Evolutionary conservation across 2,888 invertebrate genomes (phyloP).

Genomic region (Leptinotarsa rubiginosa): DNA sequence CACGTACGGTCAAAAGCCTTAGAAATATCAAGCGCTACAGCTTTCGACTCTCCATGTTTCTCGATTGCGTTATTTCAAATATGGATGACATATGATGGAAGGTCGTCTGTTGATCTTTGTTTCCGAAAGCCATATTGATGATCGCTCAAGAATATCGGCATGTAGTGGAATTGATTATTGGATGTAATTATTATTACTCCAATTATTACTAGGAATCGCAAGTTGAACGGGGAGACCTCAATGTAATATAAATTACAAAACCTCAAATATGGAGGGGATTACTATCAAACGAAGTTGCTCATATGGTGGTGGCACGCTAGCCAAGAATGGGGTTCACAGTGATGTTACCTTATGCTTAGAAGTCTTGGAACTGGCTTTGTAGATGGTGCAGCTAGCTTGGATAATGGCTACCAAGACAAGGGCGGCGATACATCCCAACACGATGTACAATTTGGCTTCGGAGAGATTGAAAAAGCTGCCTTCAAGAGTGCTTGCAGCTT

Average conservation of each 20-base stretch:
- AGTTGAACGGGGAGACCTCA: too few species aligned
- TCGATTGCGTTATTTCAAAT: too few species aligned
- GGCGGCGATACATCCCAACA: slow-evolving; percentile 84
- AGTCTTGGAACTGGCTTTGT: slow-evolving; percentile 73
- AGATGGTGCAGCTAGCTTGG: slow-evolving; percentile 87
- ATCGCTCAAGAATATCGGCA: too few species aligned
- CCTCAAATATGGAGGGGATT: not conserved
- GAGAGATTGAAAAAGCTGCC: slow-evolving; percentile 74
- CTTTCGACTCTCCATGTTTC: too few species aligned
- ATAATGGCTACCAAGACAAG: slow-evolving; percentile 82
- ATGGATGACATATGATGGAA: too few species aligned
- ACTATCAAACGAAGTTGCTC: not conserved
- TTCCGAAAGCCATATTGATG: too few species aligned
- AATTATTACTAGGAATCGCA: too few species aligned
- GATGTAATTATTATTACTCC: too few species aligned
- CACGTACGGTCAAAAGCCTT: too few species aligned
- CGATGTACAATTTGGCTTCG: slow-evolving; percentile 83
- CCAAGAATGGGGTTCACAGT: slow-evolving; percentile 57
- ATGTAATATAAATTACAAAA: not conserved
- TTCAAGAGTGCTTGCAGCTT: slow-evolving; percentile 65
- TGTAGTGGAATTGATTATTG: too few species aligned
- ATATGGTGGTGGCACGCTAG: not conserved
- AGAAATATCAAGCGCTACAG: too few species aligned
- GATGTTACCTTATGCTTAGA: slow-evolving; percentile 77
- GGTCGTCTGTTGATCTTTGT: too few species aligned